Conservation (phyloP, 2,113 vertebrate species). For the Peromyscus maniculatus region DNA sequence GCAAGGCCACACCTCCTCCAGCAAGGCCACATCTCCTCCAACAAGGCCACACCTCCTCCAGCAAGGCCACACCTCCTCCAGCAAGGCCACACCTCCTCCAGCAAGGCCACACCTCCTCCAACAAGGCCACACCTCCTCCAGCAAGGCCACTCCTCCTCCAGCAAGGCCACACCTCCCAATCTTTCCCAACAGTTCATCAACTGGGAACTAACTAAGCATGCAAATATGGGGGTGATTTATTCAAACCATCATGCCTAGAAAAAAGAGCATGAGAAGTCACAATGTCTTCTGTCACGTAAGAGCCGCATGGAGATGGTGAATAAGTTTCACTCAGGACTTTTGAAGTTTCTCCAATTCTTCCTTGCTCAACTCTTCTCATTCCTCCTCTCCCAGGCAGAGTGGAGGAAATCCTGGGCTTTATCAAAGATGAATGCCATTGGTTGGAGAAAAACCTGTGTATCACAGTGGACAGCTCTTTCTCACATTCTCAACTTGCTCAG, state of each 20-base stretch:
- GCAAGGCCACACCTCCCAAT: background rate
- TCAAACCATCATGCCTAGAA: background rate
- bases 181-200: background rate
- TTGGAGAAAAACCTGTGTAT: no score
- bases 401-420: no score
- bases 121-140: background rate
- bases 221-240: background rate
- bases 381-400: no score
- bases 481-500: no score
- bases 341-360: no score
- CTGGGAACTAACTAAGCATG: background rate
- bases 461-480: no score
- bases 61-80: background rate
- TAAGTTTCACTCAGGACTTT: no score
- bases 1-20: background rate
- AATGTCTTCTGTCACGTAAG: background rate
- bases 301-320: background rate
- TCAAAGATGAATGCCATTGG: no score
- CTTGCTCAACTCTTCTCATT: no score
- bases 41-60: no score
- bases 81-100: no score
- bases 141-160: background rate
- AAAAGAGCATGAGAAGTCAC: background rate
- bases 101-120: background rate
- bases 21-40: no score